Evolutionary conservation across 1,140 invertebrate species (phyloP).

Genomic region (Halyomorpha halys): DNA sequence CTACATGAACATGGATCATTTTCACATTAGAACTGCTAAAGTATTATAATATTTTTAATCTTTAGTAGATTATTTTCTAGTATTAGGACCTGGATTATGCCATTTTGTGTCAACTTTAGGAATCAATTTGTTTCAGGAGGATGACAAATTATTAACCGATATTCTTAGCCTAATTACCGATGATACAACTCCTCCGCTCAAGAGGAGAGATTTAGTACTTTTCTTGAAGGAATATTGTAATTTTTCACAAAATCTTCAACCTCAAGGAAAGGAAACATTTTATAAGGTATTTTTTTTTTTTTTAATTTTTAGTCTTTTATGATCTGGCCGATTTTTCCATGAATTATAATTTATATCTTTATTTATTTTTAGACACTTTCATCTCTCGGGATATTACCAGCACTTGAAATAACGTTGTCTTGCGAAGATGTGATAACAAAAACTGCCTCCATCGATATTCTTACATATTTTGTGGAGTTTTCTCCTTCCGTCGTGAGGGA

Average conservation of each 20-base stretch:
- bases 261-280: conserved; percentile 91
- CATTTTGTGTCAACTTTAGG: no score
- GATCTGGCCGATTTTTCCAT: no score
- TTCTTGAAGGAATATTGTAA: conserved; percentile 99
- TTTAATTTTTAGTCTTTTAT: conserved; percentile 23
- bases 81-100: no score
- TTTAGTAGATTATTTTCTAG: no score
- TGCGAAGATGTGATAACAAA: conserved; percentile 90
- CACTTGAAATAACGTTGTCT: conserved; percentile 86
- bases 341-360: no score
- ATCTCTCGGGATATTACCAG: conserved; percentile 82
- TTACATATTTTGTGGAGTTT: conserved; percentile 96
- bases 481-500: conserved; percentile 95
- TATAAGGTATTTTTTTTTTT: conserved; percentile 57
- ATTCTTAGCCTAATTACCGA: conserved; percentile 88
- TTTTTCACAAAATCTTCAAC: conserved; percentile 96
- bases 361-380: conserved; percentile 61
- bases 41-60: no score
- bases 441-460: conserved; percentile 92
- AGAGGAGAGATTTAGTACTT: conserved; percentile 86
- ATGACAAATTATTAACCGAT: conserved; percentile 91
- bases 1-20: no score
- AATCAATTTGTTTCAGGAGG: conserved; percentile 53
- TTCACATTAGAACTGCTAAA: no score
- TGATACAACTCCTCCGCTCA: conserved; percentile 68